phyloP scores from a whole-genome alignment of 2,888 invertebrate genomes.

The Nephrotoma guestfalica region DNA sequence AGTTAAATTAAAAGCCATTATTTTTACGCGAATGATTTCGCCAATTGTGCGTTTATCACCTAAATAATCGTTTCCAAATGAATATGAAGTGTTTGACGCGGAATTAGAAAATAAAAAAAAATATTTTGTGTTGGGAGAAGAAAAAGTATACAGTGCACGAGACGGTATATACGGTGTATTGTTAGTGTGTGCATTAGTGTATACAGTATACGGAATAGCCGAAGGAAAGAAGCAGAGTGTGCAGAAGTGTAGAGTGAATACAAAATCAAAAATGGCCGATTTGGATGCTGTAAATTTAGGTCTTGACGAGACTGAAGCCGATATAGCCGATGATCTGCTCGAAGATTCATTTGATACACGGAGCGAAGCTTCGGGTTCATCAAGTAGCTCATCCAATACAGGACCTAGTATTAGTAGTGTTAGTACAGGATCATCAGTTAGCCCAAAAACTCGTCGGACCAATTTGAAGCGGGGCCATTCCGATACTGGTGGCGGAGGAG shows the following conservation, averaged over 20 bases:
- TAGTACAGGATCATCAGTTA: conserved; percentile 50
- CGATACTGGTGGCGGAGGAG: conserved; percentile 7
- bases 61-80: neutral
- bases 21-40: neutral
- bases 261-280: conserved; percentile 26
- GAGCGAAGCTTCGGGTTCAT: conserved; percentile 73
- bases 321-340: conserved; percentile 67
- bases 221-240: neutral
- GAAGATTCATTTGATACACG: conserved; percentile 55
- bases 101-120: conserved; percentile 1
- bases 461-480: conserved; percentile 39
- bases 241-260: neutral
- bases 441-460: conserved; percentile 37
- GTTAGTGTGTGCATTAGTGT: neutral
- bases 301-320: conserved; percentile 50
- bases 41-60: neutral
- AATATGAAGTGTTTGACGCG: neutral
- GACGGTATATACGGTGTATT: neutral
- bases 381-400: conserved; percentile 54
- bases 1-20: neutral
- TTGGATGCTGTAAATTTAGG: conserved; percentile 48
- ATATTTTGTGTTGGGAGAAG: neutral
- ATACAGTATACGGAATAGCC: neutral
- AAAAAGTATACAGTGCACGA: neutral
- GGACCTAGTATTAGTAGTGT: conserved; percentile 66